Evolutionary conservation across 2,888 invertebrate genomes (phyloP).

Genomic region (Zelleria hepariella): DNA sequence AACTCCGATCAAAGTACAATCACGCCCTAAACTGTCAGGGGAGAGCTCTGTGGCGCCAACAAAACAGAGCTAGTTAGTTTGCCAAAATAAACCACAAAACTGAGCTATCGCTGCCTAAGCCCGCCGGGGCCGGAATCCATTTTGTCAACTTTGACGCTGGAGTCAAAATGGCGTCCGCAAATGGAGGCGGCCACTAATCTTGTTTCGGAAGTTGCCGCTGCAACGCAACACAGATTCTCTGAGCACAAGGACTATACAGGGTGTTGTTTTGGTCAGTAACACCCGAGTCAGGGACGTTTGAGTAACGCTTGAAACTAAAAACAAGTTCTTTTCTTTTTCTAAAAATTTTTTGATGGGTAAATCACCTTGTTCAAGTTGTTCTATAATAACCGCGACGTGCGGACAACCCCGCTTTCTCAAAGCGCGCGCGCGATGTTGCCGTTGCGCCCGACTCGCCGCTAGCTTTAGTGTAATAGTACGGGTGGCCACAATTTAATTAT

Average conservation of each 20-base stretch:
- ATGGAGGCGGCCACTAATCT: slow-evolving; percentile 49
- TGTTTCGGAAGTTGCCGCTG: slow-evolving; percentile 25
- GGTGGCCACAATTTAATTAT: no score
- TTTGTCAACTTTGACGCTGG: slow-evolving; percentile 56
- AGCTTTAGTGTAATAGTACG: no score
- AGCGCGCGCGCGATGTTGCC: no score
- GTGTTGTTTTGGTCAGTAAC: background rate
- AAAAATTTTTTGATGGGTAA: no score
- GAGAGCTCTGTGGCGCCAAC: background rate
- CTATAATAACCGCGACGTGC: no score
- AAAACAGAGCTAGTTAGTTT: background rate
- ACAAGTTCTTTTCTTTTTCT: no score
- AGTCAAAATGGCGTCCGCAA: slow-evolving; percentile 48
- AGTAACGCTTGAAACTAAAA: no score
- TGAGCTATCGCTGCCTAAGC: slow-evolving; percentile 15
- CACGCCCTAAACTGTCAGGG: background rate
- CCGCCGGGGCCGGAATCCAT: slow-evolving; percentile 45
- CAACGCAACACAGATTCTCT: slow-evolving; percentile 18
- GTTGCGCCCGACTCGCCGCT: no score
- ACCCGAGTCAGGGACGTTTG: no score
- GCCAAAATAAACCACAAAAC: background rate
- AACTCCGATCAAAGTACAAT: no score
- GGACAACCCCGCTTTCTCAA: no score
- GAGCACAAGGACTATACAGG: background rate
- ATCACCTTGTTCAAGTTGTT: no score